Base-by-base conservation (phyloP, 2,797 vertebrate genomes). In the Paguma larvata region DNA sequence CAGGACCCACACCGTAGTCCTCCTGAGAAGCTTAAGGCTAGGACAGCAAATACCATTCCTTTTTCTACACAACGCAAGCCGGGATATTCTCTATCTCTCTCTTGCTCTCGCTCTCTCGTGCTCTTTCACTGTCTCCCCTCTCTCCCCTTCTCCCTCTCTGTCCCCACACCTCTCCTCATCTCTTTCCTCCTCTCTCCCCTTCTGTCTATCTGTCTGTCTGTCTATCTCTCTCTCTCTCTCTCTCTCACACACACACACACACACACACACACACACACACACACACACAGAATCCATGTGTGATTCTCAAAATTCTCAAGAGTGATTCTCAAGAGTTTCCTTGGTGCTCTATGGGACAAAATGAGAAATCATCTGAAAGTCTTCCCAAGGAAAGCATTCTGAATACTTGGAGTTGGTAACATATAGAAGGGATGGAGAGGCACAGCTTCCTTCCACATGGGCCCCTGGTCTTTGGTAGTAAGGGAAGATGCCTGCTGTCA, bases 301-400 rank as follows among this genome's bases (percentile, higher is more conserved):
- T 59, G n/a, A 93, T 51, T 75, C 30, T 79, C 34, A 79, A 93
- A 70, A 21, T 38, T 38, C 38, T 38, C 38, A 38, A 38, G 38
- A 38, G 38, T 59, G n/a, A 93, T 51, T 75, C 30, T 79, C 32
- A 79, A 93, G 75, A 21, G 48, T 62, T 85, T 85, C 82, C 53
- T 89, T 83, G 59, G 70, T 62, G 13, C 34, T 51, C 53, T 23
- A 44, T 79, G n/a, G 11, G 44, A 59, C 67, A 82, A 88, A 62
- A 30, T 80, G 38, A 48, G 44, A 86, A 82, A 67, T 77, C 59
- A 80, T 72, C 89, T 48, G 44, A 67, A 41, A 62, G 23, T 72
- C 46, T 86, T 94, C 90, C 51, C 34, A 48, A 38, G 85, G n/a
- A 96, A 87, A 87, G 46, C 18, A n/a, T 62, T 27, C 32, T 79